Evolutionary conservation across 2,888 invertebrate species (phyloP).

Genomic region (Amphiduros pacificus): DNA sequence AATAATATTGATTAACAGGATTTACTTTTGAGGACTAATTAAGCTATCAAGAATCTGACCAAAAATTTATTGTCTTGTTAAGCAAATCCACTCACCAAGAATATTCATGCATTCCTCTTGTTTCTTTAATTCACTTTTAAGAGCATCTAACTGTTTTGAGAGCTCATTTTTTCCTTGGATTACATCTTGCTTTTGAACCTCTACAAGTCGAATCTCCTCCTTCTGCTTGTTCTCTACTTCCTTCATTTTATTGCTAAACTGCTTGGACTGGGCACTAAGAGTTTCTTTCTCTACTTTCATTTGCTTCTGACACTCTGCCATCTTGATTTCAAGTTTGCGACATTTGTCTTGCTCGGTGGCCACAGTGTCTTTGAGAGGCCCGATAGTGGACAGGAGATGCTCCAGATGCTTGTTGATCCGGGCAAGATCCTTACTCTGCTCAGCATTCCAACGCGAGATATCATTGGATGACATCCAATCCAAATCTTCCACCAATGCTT

Average conservation of each 20-base stretch:
- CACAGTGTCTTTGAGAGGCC: slow-evolving; percentile 45
- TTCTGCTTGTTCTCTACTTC: slow-evolving; percentile 38
- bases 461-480: slow-evolving; percentile 51
- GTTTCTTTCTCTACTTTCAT: slow-evolving; percentile 47
- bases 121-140: slow-evolving; percentile 36
- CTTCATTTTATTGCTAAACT: slow-evolving; percentile 45
- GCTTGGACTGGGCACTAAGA: slow-evolving; percentile 34
- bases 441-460: slow-evolving; percentile 50
- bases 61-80: too few species aligned
- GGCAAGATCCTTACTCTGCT: slow-evolving; percentile 53
- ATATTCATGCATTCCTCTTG: slow-evolving; percentile 38
- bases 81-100: slow-evolving; percentile 36
- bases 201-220: slow-evolving; percentile 34
- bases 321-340: slow-evolving; percentile 41
- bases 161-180: slow-evolving; percentile 35
- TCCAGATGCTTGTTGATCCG: slow-evolving; percentile 44
- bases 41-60: too few species aligned
- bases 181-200: slow-evolving; percentile 38
- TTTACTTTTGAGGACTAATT: too few species aligned
- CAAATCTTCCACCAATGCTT: slow-evolving; percentile 41
- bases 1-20: too few species aligned
- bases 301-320: slow-evolving; percentile 17
- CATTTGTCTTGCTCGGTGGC: slow-evolving; percentile 38
- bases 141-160: slow-evolving; percentile 36
- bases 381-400: slow-evolving; percentile 40